These are phyloP conservation scores for Trachelipus rathkii DNA, from an alignment of 1,140 invertebrate species.

Conservation along the genomic window DNA sequence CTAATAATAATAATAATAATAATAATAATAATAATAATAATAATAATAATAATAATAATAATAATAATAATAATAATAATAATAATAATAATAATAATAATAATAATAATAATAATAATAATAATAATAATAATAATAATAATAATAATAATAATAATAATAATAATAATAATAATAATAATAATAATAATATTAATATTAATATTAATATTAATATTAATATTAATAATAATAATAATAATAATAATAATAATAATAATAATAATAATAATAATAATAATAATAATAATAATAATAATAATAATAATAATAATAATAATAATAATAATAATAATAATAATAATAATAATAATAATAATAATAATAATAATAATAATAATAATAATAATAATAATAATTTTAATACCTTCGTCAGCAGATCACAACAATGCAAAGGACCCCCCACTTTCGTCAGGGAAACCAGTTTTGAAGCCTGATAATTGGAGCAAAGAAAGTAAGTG, in stretches of 20 bases:
- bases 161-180: not conserved
- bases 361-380: not conserved
- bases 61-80: not conserved
- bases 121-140: not conserved
- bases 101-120: not conserved
- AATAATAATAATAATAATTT: not conserved
- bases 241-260: too few species aligned
- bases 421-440: not conserved
- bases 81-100: not conserved
- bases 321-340: not conserved
- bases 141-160: not conserved
- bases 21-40: too few species aligned
- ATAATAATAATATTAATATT: not conserved
- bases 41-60: not conserved
- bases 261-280: not conserved
- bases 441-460: not conserved
- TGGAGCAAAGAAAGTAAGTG: conserved; percentile 8
- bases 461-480: not conserved
- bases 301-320: not conserved
- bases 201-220: not conserved
- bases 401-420: not conserved
- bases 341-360: not conserved
- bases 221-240: not conserved
- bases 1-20: too few species aligned
- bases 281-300: not conserved